These are phyloP conservation scores for Xiphophorus hellerii DNA, from an alignment of 2,113 vertebrate genomes.

Conservation along the genomic window DNA sequence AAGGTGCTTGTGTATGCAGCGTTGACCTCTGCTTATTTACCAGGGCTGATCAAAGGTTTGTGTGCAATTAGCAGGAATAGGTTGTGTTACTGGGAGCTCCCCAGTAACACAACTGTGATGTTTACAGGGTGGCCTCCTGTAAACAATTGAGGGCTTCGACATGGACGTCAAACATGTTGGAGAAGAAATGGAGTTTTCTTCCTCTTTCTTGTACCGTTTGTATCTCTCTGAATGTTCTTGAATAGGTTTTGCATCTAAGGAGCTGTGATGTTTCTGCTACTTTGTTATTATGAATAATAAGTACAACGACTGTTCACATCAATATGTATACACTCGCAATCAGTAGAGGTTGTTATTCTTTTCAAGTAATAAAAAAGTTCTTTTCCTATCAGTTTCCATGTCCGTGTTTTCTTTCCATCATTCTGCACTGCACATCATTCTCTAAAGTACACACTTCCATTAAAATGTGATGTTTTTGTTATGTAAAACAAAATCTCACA, in stretches of 20 bases:
- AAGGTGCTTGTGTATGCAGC: conserved; percentile 51
- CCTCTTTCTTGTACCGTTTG: not conserved
- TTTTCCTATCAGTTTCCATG: not conserved
- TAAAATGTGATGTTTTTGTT: not conserved
- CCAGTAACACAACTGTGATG: conserved; percentile 31
- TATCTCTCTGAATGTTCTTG: not conserved
- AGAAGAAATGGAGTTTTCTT: not conserved
- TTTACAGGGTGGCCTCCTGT: conserved; percentile 10
- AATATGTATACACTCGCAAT: not conserved
- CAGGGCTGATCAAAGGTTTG: conserved; percentile 55
- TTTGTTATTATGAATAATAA: not conserved
- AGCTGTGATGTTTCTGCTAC: not conserved
- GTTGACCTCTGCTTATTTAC: conserved; percentile 44
- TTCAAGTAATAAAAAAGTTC: not conserved
- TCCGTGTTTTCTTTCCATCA: not conserved
- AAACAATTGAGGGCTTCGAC: conserved; percentile 27
- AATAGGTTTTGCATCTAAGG: not conserved
- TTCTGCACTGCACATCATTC: not conserved
- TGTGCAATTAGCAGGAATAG: conserved; percentile 57
- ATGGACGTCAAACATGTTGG: conserved; percentile 11
- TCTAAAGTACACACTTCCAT: not conserved
- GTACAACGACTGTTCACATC: not conserved
- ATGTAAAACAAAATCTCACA: not conserved
- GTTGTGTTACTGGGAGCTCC: conserved; percentile 53
- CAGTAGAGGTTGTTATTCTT: too few species aligned